Conservation (phyloP, 1,140 invertebrate species). For the Mylabris phalerata region DNA sequence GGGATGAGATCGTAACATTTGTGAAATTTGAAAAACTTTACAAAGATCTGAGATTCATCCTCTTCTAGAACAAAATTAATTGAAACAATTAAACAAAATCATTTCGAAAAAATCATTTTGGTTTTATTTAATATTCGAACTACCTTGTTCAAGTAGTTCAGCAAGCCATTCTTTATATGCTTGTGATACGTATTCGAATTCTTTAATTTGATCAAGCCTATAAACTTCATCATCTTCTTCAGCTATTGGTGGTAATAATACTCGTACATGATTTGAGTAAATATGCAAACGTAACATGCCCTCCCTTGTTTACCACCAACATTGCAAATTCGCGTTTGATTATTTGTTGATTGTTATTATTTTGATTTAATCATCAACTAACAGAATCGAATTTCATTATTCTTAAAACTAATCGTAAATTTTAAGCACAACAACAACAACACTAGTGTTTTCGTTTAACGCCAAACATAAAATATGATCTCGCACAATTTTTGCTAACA, state of each 20-base stretch:
- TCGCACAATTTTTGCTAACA: too few species aligned
- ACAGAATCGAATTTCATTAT: too few species aligned
- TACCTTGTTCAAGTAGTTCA: conserved; percentile 65
- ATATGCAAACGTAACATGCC: conserved; percentile 71
- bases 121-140: neutral
- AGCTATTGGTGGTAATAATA: conserved; percentile 41
- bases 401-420: too few species aligned
- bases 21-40: conserved; percentile 99
- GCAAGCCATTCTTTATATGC: conserved; percentile 65
- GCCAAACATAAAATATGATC: too few species aligned
- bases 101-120: neutral
- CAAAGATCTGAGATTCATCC: conserved; percentile 93
- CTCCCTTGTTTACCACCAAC: conserved; percentile 3
- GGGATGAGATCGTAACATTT: conserved; percentile 99
- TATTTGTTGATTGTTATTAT: too few species aligned
- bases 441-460: too few species aligned
- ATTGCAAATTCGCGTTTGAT: neutral
- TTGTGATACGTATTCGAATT: conserved; percentile 70
- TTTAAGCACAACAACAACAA: too few species aligned
- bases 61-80: conserved; percentile 63
- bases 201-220: conserved; percentile 74
- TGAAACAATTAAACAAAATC: conserved; percentile 10
- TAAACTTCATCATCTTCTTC: conserved; percentile 59
- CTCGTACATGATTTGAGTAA: conserved; percentile 64
- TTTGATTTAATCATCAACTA: too few species aligned